Evolutionary conservation across 92 coral and sea anemone species (phyloP).

Genomic region (Desmophyllum pertusum): DNA sequence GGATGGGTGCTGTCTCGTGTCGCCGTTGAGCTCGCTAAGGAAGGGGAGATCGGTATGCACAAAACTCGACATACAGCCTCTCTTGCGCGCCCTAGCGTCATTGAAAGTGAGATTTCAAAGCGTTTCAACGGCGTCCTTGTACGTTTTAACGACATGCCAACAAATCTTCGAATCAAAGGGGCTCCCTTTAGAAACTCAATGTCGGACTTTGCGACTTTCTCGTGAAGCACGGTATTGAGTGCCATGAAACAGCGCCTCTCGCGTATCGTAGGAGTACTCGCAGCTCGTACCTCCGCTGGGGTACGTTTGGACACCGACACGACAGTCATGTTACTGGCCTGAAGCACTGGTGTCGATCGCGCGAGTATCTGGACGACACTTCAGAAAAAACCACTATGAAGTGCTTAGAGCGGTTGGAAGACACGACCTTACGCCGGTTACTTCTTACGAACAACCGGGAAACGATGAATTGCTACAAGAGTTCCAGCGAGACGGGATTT

Average conservation of each 20-base stretch:
- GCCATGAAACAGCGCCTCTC: not conserved
- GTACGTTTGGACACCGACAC: slow-evolving; percentile 58
- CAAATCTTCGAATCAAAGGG: not conserved
- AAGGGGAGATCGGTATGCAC: slow-evolving; percentile 47
- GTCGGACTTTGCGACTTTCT: slow-evolving; percentile 38
- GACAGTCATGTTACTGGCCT: slow-evolving; percentile 54
- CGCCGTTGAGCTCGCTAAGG: slow-evolving; percentile 57
- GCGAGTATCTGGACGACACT: slow-evolving; percentile 41
- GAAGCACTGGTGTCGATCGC: slow-evolving; percentile 48
- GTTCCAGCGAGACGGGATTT: slow-evolving; percentile 50
- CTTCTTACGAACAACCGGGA: slow-evolving; percentile 63
- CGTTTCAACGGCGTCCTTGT: slow-evolving; percentile 61
- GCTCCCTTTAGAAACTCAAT: slow-evolving; percentile 50
- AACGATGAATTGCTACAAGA: slow-evolving; percentile 36
- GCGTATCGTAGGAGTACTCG: slow-evolving; percentile 50
- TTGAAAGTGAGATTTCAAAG: slow-evolving; percentile 68
- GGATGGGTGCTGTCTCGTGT: slow-evolving; percentile 71
- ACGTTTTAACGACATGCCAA: slow-evolving; percentile 25
- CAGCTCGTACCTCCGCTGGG: slow-evolving; percentile 62
- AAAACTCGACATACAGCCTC: too few relatives aligned
- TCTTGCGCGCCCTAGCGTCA: slow-evolving; percentile 49
- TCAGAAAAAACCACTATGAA: slow-evolving; percentile 52
- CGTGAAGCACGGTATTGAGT: not conserved
- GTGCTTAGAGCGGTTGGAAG: slow-evolving; percentile 55
- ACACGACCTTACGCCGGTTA: slow-evolving; percentile 61